Evolutionary conservation across 1,140 invertebrate species (phyloP).

Genomic region (Drosophila cardini): DNA sequence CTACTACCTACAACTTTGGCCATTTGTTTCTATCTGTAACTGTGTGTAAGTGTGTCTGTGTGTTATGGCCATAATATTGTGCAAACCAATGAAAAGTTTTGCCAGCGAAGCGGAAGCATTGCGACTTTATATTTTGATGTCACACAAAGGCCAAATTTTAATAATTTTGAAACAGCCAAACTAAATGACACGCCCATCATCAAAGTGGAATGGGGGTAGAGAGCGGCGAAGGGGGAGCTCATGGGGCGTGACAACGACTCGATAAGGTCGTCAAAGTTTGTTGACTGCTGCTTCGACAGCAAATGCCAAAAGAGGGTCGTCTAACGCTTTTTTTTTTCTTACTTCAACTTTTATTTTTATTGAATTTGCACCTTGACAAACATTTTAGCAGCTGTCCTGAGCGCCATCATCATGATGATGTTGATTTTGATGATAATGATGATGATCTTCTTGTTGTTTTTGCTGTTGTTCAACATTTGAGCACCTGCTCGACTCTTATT

Average conservation of each 20-base stretch:
- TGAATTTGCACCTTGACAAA: slow-evolving; percentile 57
- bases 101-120: slow-evolving; percentile 35
- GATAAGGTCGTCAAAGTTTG: slow-evolving; percentile 55
- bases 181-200: slow-evolving; percentile 51
- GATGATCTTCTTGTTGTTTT: no score
- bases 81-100: slow-evolving; percentile 44
- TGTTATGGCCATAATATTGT: slow-evolving; percentile 56
- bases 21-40: slow-evolving; percentile 30
- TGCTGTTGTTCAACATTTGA: slow-evolving; percentile 18
- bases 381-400: slow-evolving; percentile 48
- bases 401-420: not conserved
- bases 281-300: slow-evolving; percentile 37
- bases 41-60: slow-evolving; percentile 33
- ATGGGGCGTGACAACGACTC: slow-evolving; percentile 52
- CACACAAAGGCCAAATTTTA: slow-evolving; percentile 54
- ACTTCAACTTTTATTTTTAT: slow-evolving; percentile 40
- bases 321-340: slow-evolving; percentile 25
- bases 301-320: slow-evolving; percentile 36
- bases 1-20: slow-evolving; percentile 40
- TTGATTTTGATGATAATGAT: slow-evolving; percentile 12
- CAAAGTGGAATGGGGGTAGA: not conserved
- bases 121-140: slow-evolving; percentile 46
- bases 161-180: slow-evolving; percentile 48
- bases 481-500: slow-evolving; percentile 27
- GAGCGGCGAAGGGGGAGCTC: not conserved